Evolutionary conservation across 2,888 invertebrate species (phyloP).

Genomic region (Lasioglossum marginatum): DNA sequence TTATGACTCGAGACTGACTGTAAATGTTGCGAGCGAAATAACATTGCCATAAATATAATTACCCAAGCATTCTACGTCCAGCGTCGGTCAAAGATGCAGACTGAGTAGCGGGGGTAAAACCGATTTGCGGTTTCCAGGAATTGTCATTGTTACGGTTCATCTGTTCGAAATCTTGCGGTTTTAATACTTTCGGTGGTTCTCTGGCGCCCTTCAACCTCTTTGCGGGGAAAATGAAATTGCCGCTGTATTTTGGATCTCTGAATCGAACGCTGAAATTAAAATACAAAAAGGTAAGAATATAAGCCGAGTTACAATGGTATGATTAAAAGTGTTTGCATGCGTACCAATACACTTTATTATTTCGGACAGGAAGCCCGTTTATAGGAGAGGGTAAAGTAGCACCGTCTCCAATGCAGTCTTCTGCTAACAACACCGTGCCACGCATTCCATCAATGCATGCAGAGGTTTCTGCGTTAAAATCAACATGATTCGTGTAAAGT

Average conservation of each 20-base stretch:
- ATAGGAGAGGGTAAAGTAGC: slow-evolving; percentile 91
- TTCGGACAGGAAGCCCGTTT: slow-evolving; percentile 87
- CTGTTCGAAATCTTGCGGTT: slow-evolving; percentile 90
- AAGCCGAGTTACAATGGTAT: neutral
- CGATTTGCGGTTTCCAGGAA: slow-evolving; percentile 90
- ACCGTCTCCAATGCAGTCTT: slow-evolving; percentile 88
- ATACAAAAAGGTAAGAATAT: neutral
- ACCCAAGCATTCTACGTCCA: slow-evolving; percentile 91
- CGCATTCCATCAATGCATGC: slow-evolving; percentile 92
- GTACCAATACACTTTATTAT: slow-evolving; percentile 85
- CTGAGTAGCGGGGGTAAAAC: slow-evolving; percentile 89
- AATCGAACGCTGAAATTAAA: slow-evolving; percentile 88
- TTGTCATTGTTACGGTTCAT: slow-evolving; percentile 85
- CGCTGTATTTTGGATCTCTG: slow-evolving; percentile 91
- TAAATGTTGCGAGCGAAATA: neutral
- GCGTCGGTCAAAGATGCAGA: slow-evolving; percentile 88
- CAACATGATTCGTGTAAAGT: slow-evolving; percentile 88
- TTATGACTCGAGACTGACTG: neutral
- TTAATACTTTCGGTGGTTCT: slow-evolving; percentile 91
- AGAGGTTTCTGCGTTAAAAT: slow-evolving; percentile 86
- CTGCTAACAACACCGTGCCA: slow-evolving; percentile 91
- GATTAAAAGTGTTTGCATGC: slow-evolving; percentile 50
- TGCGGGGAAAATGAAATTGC: slow-evolving; percentile 92
- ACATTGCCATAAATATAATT: slow-evolving; percentile 69
- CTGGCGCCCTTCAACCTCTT: slow-evolving; percentile 88